phyloP scores from a whole-genome alignment of 2,113 vertebrate genomes.

The Mola mola region DNA sequence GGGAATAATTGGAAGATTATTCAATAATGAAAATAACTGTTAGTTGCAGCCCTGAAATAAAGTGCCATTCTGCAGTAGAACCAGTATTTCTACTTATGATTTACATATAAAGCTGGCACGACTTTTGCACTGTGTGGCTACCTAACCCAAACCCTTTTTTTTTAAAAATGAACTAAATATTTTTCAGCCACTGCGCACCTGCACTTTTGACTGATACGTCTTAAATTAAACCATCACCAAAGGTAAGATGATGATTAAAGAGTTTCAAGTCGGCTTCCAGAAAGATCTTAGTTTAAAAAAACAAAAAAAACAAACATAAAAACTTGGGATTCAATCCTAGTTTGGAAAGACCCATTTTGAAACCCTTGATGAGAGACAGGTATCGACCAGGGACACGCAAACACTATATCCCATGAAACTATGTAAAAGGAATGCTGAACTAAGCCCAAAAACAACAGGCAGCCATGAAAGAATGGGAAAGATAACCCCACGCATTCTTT shows the following conservation, averaged over 20 bases:
- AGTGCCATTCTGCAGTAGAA: no score
- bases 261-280: not conserved
- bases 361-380: conserved; percentile 44
- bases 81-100: no score
- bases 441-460: conserved; percentile 55
- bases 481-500: conserved; percentile 4
- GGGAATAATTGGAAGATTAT: no score
- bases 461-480: conserved; percentile 11
- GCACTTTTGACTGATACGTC: not conserved
- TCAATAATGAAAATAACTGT: no score
- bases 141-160: no score
- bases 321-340: conserved; percentile 11
- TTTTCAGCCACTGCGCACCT: no score
- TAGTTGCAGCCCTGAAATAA: no score
- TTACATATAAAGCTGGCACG: no score
- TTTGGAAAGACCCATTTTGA: conserved; percentile 23
- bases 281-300: not conserved
- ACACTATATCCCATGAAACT: conserved; percentile 38
- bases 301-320: not conserved
- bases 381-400: conserved; percentile 36
- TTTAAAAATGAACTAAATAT: no score
- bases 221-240: not conserved
- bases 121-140: no score
- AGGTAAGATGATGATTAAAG: not conserved
- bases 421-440: conserved; percentile 51